Base-by-base conservation (phyloP, 1,140 invertebrate species). In the Panagrolaimus sp. region DNA sequence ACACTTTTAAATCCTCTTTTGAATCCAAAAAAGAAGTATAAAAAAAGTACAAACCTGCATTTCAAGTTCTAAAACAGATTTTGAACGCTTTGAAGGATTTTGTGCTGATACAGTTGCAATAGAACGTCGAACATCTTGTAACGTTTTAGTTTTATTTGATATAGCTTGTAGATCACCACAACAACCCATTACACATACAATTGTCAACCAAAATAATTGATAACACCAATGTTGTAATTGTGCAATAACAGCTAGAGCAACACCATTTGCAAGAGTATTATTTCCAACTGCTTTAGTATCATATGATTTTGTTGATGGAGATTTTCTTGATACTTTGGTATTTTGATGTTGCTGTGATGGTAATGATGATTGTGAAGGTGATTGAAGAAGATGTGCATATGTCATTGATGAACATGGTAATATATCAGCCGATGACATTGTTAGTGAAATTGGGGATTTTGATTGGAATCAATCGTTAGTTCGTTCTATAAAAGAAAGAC, bases 161-260 rank as follows among this genome's bases (percentile, higher is more conserved):
- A 57, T 71, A 16, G 53, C 53, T 62, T 74, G 57, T 45, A 74
- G 61, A 63, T 73, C 72, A 27, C 72, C 68, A 61, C 66, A 74
- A 51, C 44, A 48, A 38, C 77, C 68, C 45, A 76, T 77, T 27
- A 76, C 73, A 47, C 77, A 77, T 31, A 77, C 67, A 51, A 76
- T 75, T 23, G 75, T 77, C 2, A 77, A 63, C 75, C 75, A 77
- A 57, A 77, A 77, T n/a, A 77, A 63, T 65, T 79, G 77, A 38
- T 66, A 72, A 57, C 73, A 80, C 75, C 77, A 77, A 31, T 69
- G 63, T 47, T 79, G 75, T 0, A 77, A 67, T 53, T 67, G 62
- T 16, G 46, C 63, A 25, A 76, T 68, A n/a, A 76, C 76, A n/a
- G 67, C 67, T 11, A 70, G 57, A 20, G 48, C 67, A 45, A 68